Evolutionary conservation across 35 echinoderm and acorn worm species (phyloP), one percentile per base, ranked within the genome.

Genomic region (Apostichopus californicus): DNA sequence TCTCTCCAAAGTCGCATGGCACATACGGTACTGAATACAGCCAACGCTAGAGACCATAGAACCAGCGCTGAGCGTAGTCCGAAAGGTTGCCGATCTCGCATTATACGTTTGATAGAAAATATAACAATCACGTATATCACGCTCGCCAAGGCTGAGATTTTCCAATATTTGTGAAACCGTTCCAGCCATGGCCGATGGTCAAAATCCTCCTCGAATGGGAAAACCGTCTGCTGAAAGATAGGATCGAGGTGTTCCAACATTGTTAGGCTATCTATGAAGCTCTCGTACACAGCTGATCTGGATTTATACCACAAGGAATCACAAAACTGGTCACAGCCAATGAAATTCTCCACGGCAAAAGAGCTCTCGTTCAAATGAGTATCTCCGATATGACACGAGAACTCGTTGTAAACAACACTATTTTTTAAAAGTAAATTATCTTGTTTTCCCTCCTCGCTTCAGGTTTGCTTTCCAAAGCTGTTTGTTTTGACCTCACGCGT

Each of bases 11-110:
- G 70, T 26, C 97, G 79, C n/a, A 93, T 52, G 61, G 95, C 95
- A 92, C 97, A 96, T 8, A 96, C 22, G 20, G 92, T 96, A 79
- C 97, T 99, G 86, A 99, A 99, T n/a, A 99, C 77, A 8, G 95
- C 88, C 25, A 99, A 92, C 56, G 53, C 82, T 9, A 91, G 26
- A 12, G 95, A 96, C 97, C 97, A 99, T 55, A 96, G 54, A 14
- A 99, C 89, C 11, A 99, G 89, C 20, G 93, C 87, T 4, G 21
- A 20, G 6, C 97, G 95, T 11, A 99, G 92, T 23, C 94, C 60
- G 79, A 95, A 92, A 5, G 87, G 86, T 5, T 57, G 13, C 15
- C 97, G 90, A 77, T 99, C 90, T 56, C 81, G 22, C 97, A 99
- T 96, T 12, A 91, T 55, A 70, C 93, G 59, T 85, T 95, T 92